A percentile compares a stretch with the other conserved stretches of the same genome.
phyloP scores from a whole-genome alignment of 2,888 invertebrate species.

The Eumerus sabulonum region DNA sequence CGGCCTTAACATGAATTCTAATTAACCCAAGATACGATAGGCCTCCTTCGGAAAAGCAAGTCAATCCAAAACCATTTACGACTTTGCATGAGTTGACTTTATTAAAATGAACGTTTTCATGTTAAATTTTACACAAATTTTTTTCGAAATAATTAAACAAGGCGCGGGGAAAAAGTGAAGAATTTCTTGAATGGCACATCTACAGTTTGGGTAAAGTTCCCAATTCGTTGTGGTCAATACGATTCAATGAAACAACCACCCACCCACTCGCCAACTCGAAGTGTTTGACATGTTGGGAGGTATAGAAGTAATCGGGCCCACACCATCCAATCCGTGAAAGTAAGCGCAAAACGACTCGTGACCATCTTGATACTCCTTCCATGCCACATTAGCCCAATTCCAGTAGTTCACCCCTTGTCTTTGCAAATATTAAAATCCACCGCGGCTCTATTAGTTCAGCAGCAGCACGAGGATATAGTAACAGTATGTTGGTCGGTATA shows the following conservation, averaged over 20 bases:
- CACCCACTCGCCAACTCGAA: not conserved
- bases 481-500: too few relatives aligned
- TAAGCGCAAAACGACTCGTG: too few relatives aligned
- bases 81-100: slow-evolving; percentile 21
- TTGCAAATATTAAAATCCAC: slow-evolving; percentile 46
- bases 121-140: too few relatives aligned
- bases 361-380: not conserved
- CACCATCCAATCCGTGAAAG: not conserved
- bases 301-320: not conserved
- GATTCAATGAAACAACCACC: not conserved
- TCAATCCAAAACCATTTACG: slow-evolving; percentile 2
- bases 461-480: not conserved
- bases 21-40: slow-evolving; percentile 12
- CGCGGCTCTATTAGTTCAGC: slow-evolving; percentile 32
- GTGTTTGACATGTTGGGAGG: slow-evolving; percentile 6
- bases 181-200: not conserved
- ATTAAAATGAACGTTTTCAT: slow-evolving; percentile 1
- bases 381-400: not conserved
- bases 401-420: slow-evolving; percentile 18
- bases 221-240: slow-evolving; percentile 25
- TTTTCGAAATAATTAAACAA: too few relatives aligned
- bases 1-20: slow-evolving; percentile 9
- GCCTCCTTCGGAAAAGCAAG: slow-evolving; percentile 6
- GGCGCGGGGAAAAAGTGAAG: too few relatives aligned
- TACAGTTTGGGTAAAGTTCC: slow-evolving; percentile 9